Conservation (phyloP, 1,140 invertebrate genomes). For the Cherax quadricarinatus region DNA sequence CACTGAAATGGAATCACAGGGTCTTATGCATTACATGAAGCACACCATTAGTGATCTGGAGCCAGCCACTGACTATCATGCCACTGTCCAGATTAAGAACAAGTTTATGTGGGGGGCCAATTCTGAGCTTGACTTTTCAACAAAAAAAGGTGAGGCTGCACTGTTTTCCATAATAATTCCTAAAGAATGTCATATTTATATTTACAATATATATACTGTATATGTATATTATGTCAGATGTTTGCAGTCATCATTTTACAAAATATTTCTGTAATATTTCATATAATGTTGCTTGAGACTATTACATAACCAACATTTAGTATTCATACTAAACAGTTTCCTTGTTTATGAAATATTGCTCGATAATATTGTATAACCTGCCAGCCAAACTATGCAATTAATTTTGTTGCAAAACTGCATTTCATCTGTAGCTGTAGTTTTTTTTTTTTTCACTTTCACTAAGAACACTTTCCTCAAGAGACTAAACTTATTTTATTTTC, state of each 20-base stretch:
- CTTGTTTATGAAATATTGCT: not conserved
- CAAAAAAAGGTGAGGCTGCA: slow-evolving; percentile 46
- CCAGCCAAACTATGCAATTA: not conserved
- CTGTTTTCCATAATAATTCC: not conserved
- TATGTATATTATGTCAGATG: not conserved
- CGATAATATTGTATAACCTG: slow-evolving; percentile 1
- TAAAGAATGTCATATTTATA: not conserved
- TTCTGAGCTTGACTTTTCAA: slow-evolving; percentile 34
- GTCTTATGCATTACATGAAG: slow-evolving; percentile 42
- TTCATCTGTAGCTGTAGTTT: slow-evolving; percentile 8
- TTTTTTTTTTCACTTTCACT: not conserved
- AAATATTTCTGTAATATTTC: not conserved
- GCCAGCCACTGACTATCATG: slow-evolving; percentile 64
- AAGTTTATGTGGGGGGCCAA: slow-evolving; percentile 48
- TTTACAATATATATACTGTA: not conserved
- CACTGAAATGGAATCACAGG: slow-evolving; percentile 38
- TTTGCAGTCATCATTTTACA: not conserved
- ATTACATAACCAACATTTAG: not conserved
- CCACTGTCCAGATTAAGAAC: slow-evolving; percentile 44
- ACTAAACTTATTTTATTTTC: slow-evolving; percentile 35
- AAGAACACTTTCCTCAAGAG: not conserved
- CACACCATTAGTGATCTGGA: slow-evolving; percentile 48
- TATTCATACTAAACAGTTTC: not conserved
- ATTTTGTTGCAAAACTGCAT: not conserved
- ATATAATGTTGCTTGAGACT: not conserved